Base-by-base conservation (phyloP, 2,797 vertebrate genomes). In the Dallia pectoralis region DNA sequence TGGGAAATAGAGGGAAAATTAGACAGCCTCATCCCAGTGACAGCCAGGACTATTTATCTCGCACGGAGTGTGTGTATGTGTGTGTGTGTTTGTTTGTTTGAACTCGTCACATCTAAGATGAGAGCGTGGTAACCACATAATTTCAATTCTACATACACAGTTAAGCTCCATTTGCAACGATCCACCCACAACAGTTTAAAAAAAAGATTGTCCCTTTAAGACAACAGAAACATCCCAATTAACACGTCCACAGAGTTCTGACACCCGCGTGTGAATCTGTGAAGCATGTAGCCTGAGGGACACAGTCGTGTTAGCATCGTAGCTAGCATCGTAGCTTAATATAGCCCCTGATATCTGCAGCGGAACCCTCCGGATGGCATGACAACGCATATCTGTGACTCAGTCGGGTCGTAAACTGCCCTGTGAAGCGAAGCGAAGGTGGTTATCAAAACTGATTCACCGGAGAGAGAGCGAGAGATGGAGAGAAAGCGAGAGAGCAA, bases 391-490 rank as follows among this genome's bases (percentile, higher is more conserved):
- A 36, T 36, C 30, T 67, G 22, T 47, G 66, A 67, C 40, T 16
- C 22, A 47, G 40, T 40, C 15, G 40, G 66, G 22, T 25, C 36
- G 66, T 25, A 67, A 67, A 47, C 25, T 25, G 48, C 63, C 49
- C 44, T 67, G 30, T 33, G 22, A 51, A 14, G 59, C 61, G 47
- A 63, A 27, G 44, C 30, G 22, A 72, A 63, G 18, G 44, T 27
- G 12, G 11, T 51, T 61, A 66, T 72, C 8, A 49, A 32, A 64
- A n/a, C 29, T 22, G 48, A 73, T 33, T 66, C 71, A 73, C 44
- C 32, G 15, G 32, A 18, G 25, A 66, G 53, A 59, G 53, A 22
- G 22, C 11, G 30, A 14, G n/a, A 36, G 16, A 32, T 9, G 4
- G 53, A 59, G 51, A 44, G 29, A 6, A 33, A 53, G 40, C 1